Base-by-base conservation (phyloP, 1,140 invertebrate species). In the Drosophila ercepeae region DNA sequence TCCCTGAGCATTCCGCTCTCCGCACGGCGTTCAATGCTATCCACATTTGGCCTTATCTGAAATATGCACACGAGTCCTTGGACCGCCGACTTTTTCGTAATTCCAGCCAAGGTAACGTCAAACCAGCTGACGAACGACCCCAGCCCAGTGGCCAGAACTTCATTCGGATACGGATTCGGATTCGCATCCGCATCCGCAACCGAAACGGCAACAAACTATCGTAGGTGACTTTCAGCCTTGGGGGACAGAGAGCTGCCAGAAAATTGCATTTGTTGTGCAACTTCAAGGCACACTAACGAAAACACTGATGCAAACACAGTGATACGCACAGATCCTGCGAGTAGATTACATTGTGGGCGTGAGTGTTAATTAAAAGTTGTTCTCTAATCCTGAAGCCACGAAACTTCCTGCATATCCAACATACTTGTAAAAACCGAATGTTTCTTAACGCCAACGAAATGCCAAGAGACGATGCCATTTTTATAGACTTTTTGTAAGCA, bases 31-130 rank as follows among this genome's bases (percentile, higher is more conserved):
- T 59, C 67, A 67, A 78, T 57, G 39, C 39, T 57, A 79, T 57
- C 67, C 72, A 86, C 74, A 88, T 82, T 88, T 88, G 83, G 74
- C 82, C 82, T 88, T 88, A 88, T 88, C 82, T 88, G 75, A 88
- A 86, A 88, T 88, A 88, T 88, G 82, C 82, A 88, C 70, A 81
- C 50, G 55, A 68, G 78, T 60, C 83, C 82, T 88, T 88, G 83
- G 70, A 59, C 52, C 59, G 50, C 81, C 51, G 53, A 72, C 71
- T 72, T 81, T 79, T 59, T 75, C 73, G 77, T 81, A 81, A 81
- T 75, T 59, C 65, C 65, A 78, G 13, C 68, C 61, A 78, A 78
- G 75, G 75, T 69, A 74, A 78, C 69, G 57, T 53, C 57, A 79
- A 32, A 68, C 70, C 55, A 75, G 52, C 55, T 67, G 69, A 78